phyloP scores from a whole-genome alignment of 2,888 invertebrate genomes.

The Aporophyla lueneburgensis region DNA sequence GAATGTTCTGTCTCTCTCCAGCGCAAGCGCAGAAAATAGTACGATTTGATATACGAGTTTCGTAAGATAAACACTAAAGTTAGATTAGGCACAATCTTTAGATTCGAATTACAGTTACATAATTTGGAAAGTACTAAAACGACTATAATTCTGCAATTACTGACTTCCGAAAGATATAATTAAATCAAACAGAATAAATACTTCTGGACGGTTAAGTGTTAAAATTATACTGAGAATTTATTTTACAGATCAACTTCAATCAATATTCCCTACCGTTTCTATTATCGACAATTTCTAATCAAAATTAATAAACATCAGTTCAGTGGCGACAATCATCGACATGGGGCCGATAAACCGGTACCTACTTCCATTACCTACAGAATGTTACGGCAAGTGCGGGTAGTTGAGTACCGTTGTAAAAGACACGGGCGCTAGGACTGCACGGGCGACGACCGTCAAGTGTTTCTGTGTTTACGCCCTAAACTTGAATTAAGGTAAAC shows the following conservation, averaged over 20 bases:
- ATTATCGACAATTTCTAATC: conserved; percentile 13
- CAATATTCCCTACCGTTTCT: background rate
- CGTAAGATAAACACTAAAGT: conserved; percentile 49
- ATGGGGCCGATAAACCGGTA: conserved; percentile 8
- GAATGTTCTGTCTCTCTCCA: conserved; percentile 59
- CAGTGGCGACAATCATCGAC: conserved; percentile 22
- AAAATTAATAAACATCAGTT: conserved; percentile 24
- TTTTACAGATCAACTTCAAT: background rate
- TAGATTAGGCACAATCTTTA: conserved; percentile 29
- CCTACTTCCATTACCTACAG: background rate
- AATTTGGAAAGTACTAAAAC: conserved; percentile 56
- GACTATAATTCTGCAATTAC: conserved; percentile 14
- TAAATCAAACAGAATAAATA: conserved; percentile 9
- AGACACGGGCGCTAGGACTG: conserved; percentile 7
- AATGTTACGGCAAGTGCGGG: conserved; percentile 6
- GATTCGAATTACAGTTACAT: conserved; percentile 42
- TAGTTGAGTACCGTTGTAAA: conserved; percentile 18
- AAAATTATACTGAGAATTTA: background rate
- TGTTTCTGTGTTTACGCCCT: background rate
- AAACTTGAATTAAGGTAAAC: background rate
- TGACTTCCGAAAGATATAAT: conserved; percentile 20
- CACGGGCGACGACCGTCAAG: conserved; percentile 8
- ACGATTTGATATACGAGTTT: conserved; percentile 51
- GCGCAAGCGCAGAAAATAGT: conserved; percentile 44
- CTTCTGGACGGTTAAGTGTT: background rate